These are phyloP conservation scores for Andricus quercusramuli DNA, from an alignment of 2,888 invertebrate genomes.

Conservation along the genomic window DNA sequence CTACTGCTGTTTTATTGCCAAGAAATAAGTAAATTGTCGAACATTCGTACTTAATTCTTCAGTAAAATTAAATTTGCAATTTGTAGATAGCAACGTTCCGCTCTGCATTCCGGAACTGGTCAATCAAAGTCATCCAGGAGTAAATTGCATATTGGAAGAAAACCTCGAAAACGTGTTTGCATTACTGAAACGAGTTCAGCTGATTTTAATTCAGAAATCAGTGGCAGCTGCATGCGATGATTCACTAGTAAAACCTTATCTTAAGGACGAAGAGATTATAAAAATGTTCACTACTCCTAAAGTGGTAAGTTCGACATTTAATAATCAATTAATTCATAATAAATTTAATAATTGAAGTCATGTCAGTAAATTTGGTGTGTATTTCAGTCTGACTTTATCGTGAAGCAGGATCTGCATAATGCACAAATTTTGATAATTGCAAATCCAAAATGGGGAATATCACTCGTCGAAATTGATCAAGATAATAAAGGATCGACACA, in stretches of 20 bases:
- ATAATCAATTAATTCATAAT: neutral
- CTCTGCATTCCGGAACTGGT: slow-evolving; percentile 79
- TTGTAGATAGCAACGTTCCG: slow-evolving; percentile 80
- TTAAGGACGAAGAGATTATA: slow-evolving; percentile 84
- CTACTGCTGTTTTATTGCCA: neutral
- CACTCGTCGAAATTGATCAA: slow-evolving; percentile 80
- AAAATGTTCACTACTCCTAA: slow-evolving; percentile 80
- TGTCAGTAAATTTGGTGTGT: slow-evolving; percentile 37
- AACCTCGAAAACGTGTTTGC: slow-evolving; percentile 83
- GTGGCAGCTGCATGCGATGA: slow-evolving; percentile 82
- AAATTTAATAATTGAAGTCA: neutral
- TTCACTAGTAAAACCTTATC: slow-evolving; percentile 80
- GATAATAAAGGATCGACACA: slow-evolving; percentile 68
- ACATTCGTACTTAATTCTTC: slow-evolving; percentile 38
- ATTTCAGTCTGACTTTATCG: slow-evolving; percentile 77
- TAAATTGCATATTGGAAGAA: slow-evolving; percentile 84
- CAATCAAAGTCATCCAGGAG: slow-evolving; percentile 81
- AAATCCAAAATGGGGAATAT: slow-evolving; percentile 88
- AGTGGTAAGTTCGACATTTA: slow-evolving; percentile 70
- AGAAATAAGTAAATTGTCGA: neutral
- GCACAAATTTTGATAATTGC: slow-evolving; percentile 85
- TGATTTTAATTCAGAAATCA: slow-evolving; percentile 82
- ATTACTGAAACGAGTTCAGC: slow-evolving; percentile 83
- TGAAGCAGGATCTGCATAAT: slow-evolving; percentile 82
- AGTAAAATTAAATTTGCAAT: slow-evolving; percentile 49